These are phyloP conservation scores for Heliothis subflexa DNA, from an alignment of 1,140 invertebrate species.

Conservation along the genomic window DNA sequence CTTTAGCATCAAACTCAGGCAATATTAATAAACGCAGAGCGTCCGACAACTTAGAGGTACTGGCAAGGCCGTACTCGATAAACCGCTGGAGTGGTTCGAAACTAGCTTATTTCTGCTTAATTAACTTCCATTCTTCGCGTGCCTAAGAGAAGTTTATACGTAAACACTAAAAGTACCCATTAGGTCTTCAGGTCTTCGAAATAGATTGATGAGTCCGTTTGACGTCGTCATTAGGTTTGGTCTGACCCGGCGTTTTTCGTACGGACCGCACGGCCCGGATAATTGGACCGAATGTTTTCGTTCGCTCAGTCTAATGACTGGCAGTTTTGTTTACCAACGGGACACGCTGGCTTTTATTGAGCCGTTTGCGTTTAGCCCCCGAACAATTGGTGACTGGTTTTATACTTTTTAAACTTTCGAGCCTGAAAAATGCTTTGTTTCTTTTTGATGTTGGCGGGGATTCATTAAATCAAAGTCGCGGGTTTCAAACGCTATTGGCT, in stretches of 20 bases:
- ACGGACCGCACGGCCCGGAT: conserved; percentile 60
- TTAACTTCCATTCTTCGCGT: conserved; percentile 4
- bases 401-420: conserved; percentile 50
- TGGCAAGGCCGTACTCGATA: background rate
- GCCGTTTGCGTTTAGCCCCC: conserved; percentile 71
- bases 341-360: conserved; percentile 77
- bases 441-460: conserved; percentile 14
- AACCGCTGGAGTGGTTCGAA: background rate
- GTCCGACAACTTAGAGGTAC: background rate
- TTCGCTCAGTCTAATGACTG: conserved; percentile 77
- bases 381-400: conserved; percentile 67
- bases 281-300: conserved; percentile 79
- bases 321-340: conserved; percentile 79
- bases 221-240: conserved; percentile 76
- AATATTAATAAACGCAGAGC: background rate
- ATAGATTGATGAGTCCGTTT: conserved; percentile 78
- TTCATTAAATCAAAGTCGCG: conserved; percentile 15
- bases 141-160: background rate
- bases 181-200: conserved; percentile 64
- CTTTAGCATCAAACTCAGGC: background rate
- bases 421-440: conserved; percentile 26
- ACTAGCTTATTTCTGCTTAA: background rate
- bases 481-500: background rate
- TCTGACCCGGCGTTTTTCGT: conserved; percentile 65
- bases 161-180: conserved; percentile 49